Evolutionary conservation across 2,888 invertebrate genomes (phyloP).

Genomic region (Polymixis flavicincta): DNA sequence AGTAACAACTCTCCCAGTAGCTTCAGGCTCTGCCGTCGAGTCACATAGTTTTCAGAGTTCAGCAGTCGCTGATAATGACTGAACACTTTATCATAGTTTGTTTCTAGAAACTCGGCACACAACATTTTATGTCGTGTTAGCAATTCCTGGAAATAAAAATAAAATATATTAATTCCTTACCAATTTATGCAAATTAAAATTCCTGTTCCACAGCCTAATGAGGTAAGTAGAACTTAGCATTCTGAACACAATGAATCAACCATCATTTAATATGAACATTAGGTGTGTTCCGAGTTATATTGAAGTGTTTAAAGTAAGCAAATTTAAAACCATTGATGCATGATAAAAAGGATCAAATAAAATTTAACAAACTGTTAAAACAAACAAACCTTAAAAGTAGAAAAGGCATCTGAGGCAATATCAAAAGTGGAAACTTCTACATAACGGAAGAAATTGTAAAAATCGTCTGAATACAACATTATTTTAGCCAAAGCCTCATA

Average conservation of each 20-base stretch:
- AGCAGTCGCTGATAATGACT: slow-evolving; percentile 98
- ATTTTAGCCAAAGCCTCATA: slow-evolving; percentile 99
- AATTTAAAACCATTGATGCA: neutral
- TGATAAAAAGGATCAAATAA: no score
- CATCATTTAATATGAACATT: slow-evolving; percentile 4
- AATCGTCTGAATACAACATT: slow-evolving; percentile 99
- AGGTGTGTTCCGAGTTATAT: neutral
- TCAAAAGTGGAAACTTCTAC: slow-evolving; percentile 99
- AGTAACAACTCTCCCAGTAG: slow-evolving; percentile 98
- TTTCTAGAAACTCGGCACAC: slow-evolving; percentile 99
- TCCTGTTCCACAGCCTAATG: slow-evolving; percentile 1
- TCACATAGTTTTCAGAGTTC: slow-evolving; percentile 99
- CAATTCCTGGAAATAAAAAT: slow-evolving; percentile 93
- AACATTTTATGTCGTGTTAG: slow-evolving; percentile 98
- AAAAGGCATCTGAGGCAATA: slow-evolving; percentile 99
- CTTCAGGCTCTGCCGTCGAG: slow-evolving; percentile 99
- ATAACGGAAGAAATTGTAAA: slow-evolving; percentile 99
- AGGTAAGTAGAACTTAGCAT: slow-evolving; percentile 16
- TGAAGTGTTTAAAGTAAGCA: neutral
- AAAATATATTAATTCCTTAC: neutral
- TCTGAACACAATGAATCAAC: neutral
- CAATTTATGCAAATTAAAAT: neutral
- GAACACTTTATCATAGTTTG: slow-evolving; percentile 99
- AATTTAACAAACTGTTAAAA: slow-evolving; percentile 22
- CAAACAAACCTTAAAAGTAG: slow-evolving; percentile 98